Conservation (phyloP, 2,888 invertebrate species). For the Erebia aethiops region DNA sequence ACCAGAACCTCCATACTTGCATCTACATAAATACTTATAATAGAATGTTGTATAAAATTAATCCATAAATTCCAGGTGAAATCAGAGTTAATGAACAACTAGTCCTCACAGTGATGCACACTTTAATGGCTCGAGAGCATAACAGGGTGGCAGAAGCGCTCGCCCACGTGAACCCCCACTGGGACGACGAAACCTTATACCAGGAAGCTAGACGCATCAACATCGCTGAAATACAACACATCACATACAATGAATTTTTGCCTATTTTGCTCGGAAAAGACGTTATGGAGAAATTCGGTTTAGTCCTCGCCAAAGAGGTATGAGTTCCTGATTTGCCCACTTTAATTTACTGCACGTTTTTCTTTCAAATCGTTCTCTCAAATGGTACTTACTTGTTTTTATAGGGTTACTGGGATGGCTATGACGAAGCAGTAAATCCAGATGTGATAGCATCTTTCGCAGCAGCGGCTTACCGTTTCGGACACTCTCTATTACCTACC, state of each 20-base stretch:
- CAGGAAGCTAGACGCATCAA: conserved; percentile 93
- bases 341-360: background rate
- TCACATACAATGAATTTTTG: conserved; percentile 95
- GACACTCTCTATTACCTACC: conserved; percentile 94
- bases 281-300: conserved; percentile 94
- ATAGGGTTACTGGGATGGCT: conserved; percentile 92
- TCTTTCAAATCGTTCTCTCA: background rate
- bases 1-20: background rate
- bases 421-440: conserved; percentile 92
- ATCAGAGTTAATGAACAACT: conserved; percentile 96
- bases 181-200: conserved; percentile 96
- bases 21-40: too few relatives aligned
- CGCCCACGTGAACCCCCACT: conserved; percentile 92
- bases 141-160: conserved; percentile 91
- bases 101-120: conserved; percentile 95
- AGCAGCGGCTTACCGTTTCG: conserved; percentile 96
- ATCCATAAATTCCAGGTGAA: conserved; percentile 84
- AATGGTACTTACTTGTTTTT: conserved; percentile 40
- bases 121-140: conserved; percentile 94
- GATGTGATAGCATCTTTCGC: conserved; percentile 94
- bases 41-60: background rate
- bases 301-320: conserved; percentile 91
- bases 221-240: conserved; percentile 93
- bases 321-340: background rate
- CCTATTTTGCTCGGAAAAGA: conserved; percentile 95